Conservation (phyloP, 2,113 vertebrate species). For the Oostethus manadensis region DNA sequence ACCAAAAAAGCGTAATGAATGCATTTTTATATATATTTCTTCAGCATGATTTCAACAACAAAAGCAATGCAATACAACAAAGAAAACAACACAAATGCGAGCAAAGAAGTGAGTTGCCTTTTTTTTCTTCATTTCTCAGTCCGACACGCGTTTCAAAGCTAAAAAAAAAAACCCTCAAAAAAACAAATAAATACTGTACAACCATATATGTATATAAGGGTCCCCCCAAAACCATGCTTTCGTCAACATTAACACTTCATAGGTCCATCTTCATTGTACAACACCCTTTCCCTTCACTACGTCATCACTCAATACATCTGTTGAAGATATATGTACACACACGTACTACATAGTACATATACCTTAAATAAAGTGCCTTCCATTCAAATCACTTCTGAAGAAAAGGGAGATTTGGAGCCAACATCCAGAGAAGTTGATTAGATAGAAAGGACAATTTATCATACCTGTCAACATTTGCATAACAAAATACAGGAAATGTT, state of each 20-base stretch:
- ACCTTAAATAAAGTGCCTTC: slow-evolving; percentile 74
- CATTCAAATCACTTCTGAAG: slow-evolving; percentile 59
- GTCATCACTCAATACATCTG: slow-evolving; percentile 45
- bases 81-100: slow-evolving; percentile 50
- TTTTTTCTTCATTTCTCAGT: slow-evolving; percentile 54
- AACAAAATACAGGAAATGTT: too few species aligned
- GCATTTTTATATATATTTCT: slow-evolving; percentile 65
- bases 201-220: slow-evolving; percentile 65
- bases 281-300: slow-evolving; percentile 50
- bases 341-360: slow-evolving; percentile 17
- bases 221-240: slow-evolving; percentile 64
- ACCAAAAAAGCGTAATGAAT: slow-evolving; percentile 50
- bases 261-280: slow-evolving; percentile 36
- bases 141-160: slow-evolving; percentile 66
- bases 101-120: slow-evolving; percentile 64
- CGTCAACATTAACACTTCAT: slow-evolving; percentile 49
- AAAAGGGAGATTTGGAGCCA: slow-evolving; percentile 39
- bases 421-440: slow-evolving; percentile 34
- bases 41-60: slow-evolving; percentile 65
- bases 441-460: slow-evolving; percentile 26
- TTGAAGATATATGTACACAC: slow-evolving; percentile 13
- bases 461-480: background rate
- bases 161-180: slow-evolving; percentile 49
- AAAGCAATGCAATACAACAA: slow-evolving; percentile 53
- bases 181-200: slow-evolving; percentile 82